Evolutionary conservation across 1,140 invertebrate genomes (phyloP), one percentile per base, ranked within the genome.

Genomic region (Tenebrio molitor): DNA sequence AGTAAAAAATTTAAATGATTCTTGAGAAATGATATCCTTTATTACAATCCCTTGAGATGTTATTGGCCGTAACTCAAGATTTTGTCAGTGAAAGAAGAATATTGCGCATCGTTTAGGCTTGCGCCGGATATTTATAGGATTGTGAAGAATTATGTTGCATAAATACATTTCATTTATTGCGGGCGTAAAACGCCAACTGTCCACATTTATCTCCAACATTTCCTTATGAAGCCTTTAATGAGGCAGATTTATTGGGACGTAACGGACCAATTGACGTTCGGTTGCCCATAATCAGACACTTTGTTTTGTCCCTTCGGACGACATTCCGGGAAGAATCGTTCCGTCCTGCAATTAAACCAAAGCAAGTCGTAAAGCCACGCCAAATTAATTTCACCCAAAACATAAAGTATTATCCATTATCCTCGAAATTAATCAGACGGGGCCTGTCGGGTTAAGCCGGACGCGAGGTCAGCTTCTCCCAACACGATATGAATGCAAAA

Each of bases 401-500:
- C 19, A 17, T 34, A 36, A 36, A 65, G 17, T 65, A 70, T 71
- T 63, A 71, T 65, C 29, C 58, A 65, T 72, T 72, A 72, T 72
- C 62, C 46, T 62, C 64, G 33, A 72, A 65, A 66, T 65, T 58
- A 65, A 58, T 71, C 15, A 34, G 12, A 67, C 65, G 17, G 41
- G 16, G 10, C 2, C 23, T 58, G 23, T 16, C 2, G 58, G 62
- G 62, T 65, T 72, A 72, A 72, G 62, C 62, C 41, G 17, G 42
- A 63, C 21, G 34, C 36, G 39, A 58, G 69, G 41, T 64, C 46
- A 63, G 29, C 65, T 72, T 41, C 44, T 19, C 23, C 44, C 19
- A 19, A 65, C 70, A 44, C 50, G 70, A 72, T 46, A 72, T 62
- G 42, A 72, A 72, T 72, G 58, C 70, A 44, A 62, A 72, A 72